Conservation (phyloP, 2,888 invertebrate species). For the Apodemia mormo region DNA sequence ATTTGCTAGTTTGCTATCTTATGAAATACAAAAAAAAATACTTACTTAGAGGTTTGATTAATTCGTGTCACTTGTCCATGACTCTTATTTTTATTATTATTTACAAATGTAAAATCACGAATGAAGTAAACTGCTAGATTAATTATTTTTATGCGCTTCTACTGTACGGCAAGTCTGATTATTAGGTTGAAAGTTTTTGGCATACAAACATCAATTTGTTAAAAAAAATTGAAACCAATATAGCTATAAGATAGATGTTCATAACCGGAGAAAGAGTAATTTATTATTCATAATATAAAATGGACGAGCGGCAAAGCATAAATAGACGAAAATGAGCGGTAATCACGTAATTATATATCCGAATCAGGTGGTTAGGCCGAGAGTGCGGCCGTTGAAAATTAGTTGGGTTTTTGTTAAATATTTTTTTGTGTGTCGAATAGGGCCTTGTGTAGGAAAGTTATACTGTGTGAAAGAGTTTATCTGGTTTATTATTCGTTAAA, state of each 20-base stretch:
- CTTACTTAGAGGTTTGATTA: no score
- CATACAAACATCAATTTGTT: conserved; percentile 43
- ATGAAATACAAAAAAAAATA: no score
- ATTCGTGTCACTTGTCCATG: no score
- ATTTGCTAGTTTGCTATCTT: no score
- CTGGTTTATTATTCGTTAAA: not conserved
- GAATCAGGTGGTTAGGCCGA: conserved; percentile 46
- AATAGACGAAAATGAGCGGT: conserved; percentile 53
- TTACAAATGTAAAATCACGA: no score
- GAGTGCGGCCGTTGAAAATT: conserved; percentile 27
- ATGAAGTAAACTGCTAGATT: no score
- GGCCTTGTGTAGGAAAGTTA: not conserved
- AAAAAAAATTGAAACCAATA: conserved; percentile 56
- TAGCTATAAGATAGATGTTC: conserved; percentile 51
- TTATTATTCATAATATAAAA: conserved; percentile 48
- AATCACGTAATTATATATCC: conserved; percentile 60
- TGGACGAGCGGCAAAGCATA: conserved; percentile 42
- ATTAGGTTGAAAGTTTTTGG: not conserved
- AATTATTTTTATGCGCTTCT: no score
- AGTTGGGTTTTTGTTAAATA: conserved; percentile 30
- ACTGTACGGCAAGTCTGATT: not conserved
- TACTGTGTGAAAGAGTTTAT: not conserved
- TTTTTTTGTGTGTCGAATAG: conserved; percentile 4
- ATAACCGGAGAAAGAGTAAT: conserved; percentile 50
- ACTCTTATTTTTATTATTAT: no score